These are phyloP conservation scores for Aldabrachelys gigantea DNA, from an alignment of 2,113 vertebrate species.

Conservation along the genomic window DNA sequence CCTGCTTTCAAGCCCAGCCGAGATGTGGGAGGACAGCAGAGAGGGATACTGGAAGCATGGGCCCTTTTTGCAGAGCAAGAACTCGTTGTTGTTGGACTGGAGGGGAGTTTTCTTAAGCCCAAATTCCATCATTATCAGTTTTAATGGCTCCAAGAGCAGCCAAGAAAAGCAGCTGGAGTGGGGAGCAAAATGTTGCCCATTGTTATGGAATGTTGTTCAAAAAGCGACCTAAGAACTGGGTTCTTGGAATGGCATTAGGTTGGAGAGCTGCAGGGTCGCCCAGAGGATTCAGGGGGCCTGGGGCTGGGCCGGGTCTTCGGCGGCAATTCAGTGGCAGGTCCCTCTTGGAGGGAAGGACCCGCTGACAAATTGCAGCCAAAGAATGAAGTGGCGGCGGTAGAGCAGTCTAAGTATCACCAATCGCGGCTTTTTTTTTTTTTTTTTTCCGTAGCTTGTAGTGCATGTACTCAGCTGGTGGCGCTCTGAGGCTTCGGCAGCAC, in stretches of 20 bases:
- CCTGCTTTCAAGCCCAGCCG: neutral
- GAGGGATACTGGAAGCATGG: neutral
- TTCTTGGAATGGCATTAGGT: neutral
- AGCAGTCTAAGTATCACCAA: too few relatives aligned
- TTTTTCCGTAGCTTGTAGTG: too few relatives aligned
- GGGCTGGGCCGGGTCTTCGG: too few relatives aligned
- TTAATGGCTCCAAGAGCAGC: neutral
- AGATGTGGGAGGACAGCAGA: neutral
- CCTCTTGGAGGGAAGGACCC: too few relatives aligned
- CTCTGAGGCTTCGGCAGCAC: too few relatives aligned
- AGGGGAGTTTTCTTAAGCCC: rapidly evolving
- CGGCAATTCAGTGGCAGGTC: too few relatives aligned
- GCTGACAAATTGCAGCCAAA: too few relatives aligned
- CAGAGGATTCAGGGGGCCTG: too few relatives aligned
- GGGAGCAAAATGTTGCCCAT: neutral
- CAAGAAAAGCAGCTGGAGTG: constrained; percentile 37
- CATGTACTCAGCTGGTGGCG: too few relatives aligned
- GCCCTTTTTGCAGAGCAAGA: neutral
- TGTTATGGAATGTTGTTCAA: neutral
- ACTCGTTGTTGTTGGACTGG: neutral
- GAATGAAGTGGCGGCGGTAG: too few relatives aligned
- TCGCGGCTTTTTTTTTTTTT: too few relatives aligned
- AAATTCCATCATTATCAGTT: rapidly evolving
- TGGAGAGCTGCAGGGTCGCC: neutral
- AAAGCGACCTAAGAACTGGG: neutral